Conservation (phyloP, 2,113 vertebrate genomes). For the Pseudorectes ferrugineus region DNA sequence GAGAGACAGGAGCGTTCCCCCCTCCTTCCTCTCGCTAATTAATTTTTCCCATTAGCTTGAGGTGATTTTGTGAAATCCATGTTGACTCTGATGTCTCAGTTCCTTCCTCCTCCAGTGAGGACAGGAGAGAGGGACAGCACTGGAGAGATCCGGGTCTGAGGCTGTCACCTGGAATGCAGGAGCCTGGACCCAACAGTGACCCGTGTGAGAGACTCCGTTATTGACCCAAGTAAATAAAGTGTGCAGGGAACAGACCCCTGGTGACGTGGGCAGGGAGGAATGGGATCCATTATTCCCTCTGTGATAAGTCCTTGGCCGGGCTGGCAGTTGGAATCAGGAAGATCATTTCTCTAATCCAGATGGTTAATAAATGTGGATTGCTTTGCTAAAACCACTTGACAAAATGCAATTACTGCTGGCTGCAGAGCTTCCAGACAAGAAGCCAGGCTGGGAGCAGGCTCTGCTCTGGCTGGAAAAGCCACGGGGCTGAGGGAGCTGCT, state of each 20-base stretch:
- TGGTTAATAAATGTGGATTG: slow-evolving; percentile 37
- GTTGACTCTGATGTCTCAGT: neutral
- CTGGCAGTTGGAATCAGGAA: slow-evolving; percentile 10
- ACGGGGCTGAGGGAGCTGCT: neutral
- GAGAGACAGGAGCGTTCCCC: neutral
- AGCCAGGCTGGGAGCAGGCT: neutral
- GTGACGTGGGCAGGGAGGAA: neutral
- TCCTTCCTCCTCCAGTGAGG: neutral
- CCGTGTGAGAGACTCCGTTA: neutral
- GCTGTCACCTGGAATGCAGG: neutral
- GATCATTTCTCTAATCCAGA: slow-evolving; percentile 24
- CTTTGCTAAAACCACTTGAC: slow-evolving; percentile 26
- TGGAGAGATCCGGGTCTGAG: neutral
- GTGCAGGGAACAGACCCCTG: neutral
- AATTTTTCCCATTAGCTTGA: neutral
- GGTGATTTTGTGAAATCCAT: neutral
- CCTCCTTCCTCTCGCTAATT: neutral
- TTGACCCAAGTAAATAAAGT: neutral
- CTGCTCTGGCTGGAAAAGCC: neutral
- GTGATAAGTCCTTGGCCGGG: neutral
- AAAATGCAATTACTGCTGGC: neutral
- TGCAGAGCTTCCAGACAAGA: neutral
- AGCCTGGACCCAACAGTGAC: neutral
- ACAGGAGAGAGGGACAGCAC: neutral
- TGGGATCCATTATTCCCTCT: neutral